Base-by-base conservation (phyloP, 92 coral and sea anemone genomes). In the Blastomussa wellsi region DNA sequence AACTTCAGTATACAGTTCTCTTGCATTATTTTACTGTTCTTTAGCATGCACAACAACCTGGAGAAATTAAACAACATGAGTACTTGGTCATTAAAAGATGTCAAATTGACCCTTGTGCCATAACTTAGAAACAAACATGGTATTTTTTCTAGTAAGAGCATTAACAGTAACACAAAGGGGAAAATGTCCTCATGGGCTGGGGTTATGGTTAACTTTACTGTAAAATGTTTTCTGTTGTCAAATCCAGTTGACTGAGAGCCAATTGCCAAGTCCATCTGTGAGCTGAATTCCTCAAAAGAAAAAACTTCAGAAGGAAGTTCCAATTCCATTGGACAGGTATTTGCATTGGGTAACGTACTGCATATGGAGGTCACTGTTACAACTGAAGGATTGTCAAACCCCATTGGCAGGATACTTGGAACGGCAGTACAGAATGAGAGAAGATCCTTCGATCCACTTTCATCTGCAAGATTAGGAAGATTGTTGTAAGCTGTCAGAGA, bases 351-450 rank as follows among this genome's bases (percentile, higher is more conserved):
- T 38, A 71, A 49, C 3, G 62, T 48, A 74, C 87, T 83, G 68
- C 29, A 26, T 70, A 39, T 83, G 31, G 81, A 71, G 11, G 72
- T 73, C 4, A 73, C 79, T 57, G 70, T 73, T 28, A 52, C 53
- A 33, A 72, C 36, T 16, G 87, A 73, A 72, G 87, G 87, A 35
- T 41, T 49, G 35, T 73, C 55, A 55, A 83, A 83, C 76, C 87
- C 80, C 87, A 73, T 83, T 28, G 87, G 87, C n/a, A 68, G 87
- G 79, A 83, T 73, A 47, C 31, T 35, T 47, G 79, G 39, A 11
- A 53, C 80, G 28, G 48, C 80, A 32, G 80, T 71, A 48, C 80
- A 73, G 39, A 83, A 83, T 32, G 52, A 53, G 42, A 83, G 57
- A 7, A 83, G 51, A 28, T 73, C 77, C 68, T 76, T 44, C 32